Evolutionary conservation across 2,113 vertebrate genomes (phyloP).

Genomic region (Oophaga pumilio): DNA sequence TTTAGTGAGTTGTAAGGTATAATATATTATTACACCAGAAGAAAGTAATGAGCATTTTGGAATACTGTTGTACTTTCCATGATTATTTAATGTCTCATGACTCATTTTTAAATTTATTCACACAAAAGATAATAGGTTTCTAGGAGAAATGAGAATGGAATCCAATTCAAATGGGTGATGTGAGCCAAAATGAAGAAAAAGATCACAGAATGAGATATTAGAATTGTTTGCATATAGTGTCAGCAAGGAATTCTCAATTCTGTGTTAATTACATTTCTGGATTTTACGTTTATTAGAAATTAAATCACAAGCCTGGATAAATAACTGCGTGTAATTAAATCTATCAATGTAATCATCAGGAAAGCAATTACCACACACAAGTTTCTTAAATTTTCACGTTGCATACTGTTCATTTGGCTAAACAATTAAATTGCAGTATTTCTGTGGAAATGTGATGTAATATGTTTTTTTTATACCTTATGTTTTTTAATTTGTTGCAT

Average conservation of each 20-base stretch:
- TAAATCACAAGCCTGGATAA: conserved; percentile 23
- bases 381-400: background rate
- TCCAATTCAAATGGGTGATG: conserved; percentile 40
- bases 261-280: conserved; percentile 32
- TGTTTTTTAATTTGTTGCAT: background rate
- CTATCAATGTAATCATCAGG: conserved; percentile 1
- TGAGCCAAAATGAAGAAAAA: conserved; percentile 21
- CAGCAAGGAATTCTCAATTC: background rate
- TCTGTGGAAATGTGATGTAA: background rate
- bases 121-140: conserved; percentile 50
- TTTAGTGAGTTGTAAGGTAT: background rate
- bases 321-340: conserved; percentile 22
- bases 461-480: background rate
- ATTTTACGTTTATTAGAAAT: conserved; percentile 21
- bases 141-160: conserved; percentile 40
- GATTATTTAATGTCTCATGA: conserved; percentile 49
- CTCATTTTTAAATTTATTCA: conserved; percentile 50
- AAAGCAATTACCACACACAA: background rate
- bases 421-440: background rate
- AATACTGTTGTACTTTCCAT: conserved; percentile 34
- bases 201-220: conserved; percentile 10
- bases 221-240: conserved; percentile 40
- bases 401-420: background rate
- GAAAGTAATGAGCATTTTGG: conserved; percentile 40
- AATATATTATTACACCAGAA: background rate